These are phyloP conservation scores for Pseudococcus jackbeardsleyi DNA, from an alignment of 2,888 invertebrate genomes.

Conservation along the genomic window DNA sequence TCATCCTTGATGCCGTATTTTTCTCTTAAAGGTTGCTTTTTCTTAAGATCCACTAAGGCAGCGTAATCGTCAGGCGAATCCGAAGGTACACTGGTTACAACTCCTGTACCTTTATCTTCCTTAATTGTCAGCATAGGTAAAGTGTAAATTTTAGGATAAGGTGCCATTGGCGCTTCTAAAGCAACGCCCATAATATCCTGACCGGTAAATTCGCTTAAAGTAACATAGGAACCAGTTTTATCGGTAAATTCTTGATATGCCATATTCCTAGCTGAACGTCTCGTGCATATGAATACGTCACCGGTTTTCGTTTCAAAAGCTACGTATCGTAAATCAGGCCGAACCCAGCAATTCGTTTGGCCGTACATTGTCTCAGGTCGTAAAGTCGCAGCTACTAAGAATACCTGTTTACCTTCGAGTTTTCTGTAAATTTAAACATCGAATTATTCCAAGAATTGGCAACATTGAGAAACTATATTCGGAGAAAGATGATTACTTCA, in stretches of 20 bases:
- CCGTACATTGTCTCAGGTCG: slow-evolving; percentile 99
- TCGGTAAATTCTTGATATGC: slow-evolving; percentile 91
- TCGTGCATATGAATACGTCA: slow-evolving; percentile 90
- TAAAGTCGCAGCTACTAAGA: slow-evolving; percentile 95
- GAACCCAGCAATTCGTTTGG: slow-evolving; percentile 98
- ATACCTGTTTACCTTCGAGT: slow-evolving; percentile 76
- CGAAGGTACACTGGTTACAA: slow-evolving; percentile 98
- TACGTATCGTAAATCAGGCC: slow-evolving; percentile 94
- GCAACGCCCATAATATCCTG: slow-evolving; percentile 86
- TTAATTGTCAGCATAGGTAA: slow-evolving; percentile 98
- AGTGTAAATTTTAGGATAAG: slow-evolving; percentile 87
- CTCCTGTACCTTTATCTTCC: slow-evolving; percentile 97
- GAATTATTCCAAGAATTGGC: too few species aligned
- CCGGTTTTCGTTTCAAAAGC: slow-evolving; percentile 81
- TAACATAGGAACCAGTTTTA: slow-evolving; percentile 82
- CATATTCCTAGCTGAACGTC: slow-evolving; percentile 94
- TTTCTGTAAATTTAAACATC: slow-evolving; percentile 70
- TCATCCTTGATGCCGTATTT: slow-evolving; percentile 91
- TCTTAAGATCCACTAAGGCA: slow-evolving; percentile 93
- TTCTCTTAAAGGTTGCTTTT: slow-evolving; percentile 89
- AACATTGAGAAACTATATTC: neutral
- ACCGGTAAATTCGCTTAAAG: slow-evolving; percentile 80
- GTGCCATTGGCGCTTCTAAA: slow-evolving; percentile 86
- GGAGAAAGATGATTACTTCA: slow-evolving; percentile 73
- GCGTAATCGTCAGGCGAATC: slow-evolving; percentile 99